Evolutionary conservation across 2,888 invertebrate species (phyloP).

Genomic region (Mayetiola destructor): DNA sequence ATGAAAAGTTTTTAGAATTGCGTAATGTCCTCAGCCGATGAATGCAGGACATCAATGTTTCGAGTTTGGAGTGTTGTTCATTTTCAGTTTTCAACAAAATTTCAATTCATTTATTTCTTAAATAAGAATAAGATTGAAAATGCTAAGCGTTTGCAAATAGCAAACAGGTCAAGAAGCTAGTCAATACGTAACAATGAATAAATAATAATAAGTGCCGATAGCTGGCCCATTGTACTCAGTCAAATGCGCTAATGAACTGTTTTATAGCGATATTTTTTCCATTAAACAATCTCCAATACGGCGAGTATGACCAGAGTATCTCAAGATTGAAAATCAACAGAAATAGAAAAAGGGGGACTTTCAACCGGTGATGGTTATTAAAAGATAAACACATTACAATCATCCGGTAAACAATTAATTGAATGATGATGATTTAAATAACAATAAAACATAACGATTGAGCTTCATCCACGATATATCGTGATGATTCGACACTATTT

Average conservation of each 20-base stretch:
- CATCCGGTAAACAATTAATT: slow-evolving; percentile 5
- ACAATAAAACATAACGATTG: too few species aligned
- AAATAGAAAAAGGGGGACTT: neutral
- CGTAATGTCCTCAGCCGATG: too few species aligned
- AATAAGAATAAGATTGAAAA: too few species aligned
- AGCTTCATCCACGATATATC: too few species aligned
- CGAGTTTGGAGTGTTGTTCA: too few species aligned
- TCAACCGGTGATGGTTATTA: neutral
- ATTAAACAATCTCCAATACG: slow-evolving; percentile 1
- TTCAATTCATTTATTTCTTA: too few species aligned
- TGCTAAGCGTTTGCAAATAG: neutral
- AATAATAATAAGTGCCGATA: too few species aligned
- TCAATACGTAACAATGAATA: neutral
- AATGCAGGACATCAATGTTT: too few species aligned
- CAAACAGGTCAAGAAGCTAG: neutral
- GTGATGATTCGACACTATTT: too few species aligned
- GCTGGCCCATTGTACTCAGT: neutral
- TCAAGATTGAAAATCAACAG: neutral
- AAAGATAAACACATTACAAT: slow-evolving; percentile 6
- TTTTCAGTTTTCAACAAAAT: too few species aligned
- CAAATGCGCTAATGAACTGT: slow-evolving; percentile 2
- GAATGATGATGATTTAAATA: neutral
- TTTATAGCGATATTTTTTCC: slow-evolving; percentile 6
- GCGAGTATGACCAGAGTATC: too few species aligned
- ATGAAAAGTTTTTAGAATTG: too few species aligned